Percentiles rank a stretch among this genome's conserved stretches.
phyloP scores from a whole-genome alignment of 2,113 vertebrate genomes.

The Piaya cayana region DNA sequence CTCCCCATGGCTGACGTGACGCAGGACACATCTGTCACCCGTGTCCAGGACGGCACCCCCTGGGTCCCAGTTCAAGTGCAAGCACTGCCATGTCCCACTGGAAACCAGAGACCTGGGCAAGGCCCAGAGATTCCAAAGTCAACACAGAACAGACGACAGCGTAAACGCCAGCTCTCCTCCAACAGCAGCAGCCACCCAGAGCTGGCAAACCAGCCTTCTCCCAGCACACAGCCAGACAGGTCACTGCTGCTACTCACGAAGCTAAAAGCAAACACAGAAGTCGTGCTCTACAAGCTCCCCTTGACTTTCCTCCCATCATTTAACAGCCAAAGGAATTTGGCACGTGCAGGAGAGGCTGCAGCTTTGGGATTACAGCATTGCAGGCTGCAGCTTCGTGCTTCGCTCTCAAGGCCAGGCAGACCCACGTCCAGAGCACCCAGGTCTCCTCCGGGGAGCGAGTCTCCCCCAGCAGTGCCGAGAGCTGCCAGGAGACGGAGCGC shows the following conservation, averaged over 20 bases:
- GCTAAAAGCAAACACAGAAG: constrained; percentile 52
- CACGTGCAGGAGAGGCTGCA: not conserved
- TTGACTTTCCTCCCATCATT: constrained; percentile 3
- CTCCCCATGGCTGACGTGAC: not conserved
- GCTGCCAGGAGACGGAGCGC: not conserved
- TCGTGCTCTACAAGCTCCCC: not conserved
- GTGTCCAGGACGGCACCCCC: not conserved
- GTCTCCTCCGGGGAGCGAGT: not conserved
- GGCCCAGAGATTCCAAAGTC: not conserved
- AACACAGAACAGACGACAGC: not conserved
- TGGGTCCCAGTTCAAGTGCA: not conserved
- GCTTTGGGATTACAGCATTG: constrained; percentile 29
- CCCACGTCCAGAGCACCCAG: not conserved
- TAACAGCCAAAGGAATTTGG: constrained; percentile 50
- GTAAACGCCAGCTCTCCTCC: not conserved
- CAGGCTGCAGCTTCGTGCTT: not conserved
- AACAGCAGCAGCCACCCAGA: not conserved
- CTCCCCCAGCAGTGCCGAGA: not conserved
- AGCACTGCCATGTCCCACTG: not conserved
- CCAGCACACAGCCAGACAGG: not conserved
- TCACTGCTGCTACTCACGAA: constrained; percentile 18
- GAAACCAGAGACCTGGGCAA: not conserved
- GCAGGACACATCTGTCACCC: not conserved
- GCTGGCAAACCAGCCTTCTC: not conserved
- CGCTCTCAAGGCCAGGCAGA: not conserved